These are phyloP conservation scores for Pedionomus torquatus DNA, from an alignment of 2,113 vertebrate species.

Conservation along the genomic window DNA sequence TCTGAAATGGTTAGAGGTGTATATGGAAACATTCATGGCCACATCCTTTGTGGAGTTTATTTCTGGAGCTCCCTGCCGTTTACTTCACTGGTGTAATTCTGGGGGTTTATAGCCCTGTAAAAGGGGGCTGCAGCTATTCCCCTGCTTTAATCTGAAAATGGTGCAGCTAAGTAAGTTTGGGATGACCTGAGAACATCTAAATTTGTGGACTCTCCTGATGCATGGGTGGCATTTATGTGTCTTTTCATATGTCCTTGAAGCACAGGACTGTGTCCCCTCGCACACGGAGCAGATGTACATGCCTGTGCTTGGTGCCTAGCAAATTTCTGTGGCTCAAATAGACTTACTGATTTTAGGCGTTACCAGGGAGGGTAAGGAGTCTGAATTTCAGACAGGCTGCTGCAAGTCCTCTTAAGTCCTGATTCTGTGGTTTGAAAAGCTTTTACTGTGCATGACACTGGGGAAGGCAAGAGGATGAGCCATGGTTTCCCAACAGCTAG, in stretches of 20 bases:
- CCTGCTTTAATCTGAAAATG: background rate
- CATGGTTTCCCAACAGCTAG: background rate
- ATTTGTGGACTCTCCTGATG: background rate
- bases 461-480: background rate
- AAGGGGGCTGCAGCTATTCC: background rate
- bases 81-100: background rate
- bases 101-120: background rate
- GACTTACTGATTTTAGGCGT: background rate
- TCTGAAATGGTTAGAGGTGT: background rate
- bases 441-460: background rate
- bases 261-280: background rate
- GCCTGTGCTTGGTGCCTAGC: background rate
- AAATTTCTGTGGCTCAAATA: background rate
- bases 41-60: background rate
- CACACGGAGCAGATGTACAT: rapidly evolving
- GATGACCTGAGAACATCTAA: background rate
- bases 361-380: background rate
- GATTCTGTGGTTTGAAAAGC: background rate
- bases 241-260: background rate
- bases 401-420: background rate
- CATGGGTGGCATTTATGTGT: background rate
- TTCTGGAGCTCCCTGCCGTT: background rate
- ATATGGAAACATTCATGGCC: background rate
- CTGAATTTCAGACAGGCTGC: background rate
- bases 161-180: background rate